phyloP scores from a whole-genome alignment of 2,888 invertebrate species.

The Dione vanillae region DNA sequence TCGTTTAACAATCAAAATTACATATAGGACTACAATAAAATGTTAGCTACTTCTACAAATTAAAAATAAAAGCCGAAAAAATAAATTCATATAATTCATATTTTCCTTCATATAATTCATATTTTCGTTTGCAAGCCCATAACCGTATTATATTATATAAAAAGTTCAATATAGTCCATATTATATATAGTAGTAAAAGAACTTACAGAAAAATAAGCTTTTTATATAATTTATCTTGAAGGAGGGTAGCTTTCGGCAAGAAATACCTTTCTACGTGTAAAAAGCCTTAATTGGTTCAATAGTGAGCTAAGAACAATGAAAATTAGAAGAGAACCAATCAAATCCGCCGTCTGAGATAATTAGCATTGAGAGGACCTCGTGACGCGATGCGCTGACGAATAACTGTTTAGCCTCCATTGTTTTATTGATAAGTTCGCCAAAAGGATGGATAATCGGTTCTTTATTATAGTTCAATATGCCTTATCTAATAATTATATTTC shows the following conservation, averaged over 20 bases:
- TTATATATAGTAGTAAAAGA: too few species aligned
- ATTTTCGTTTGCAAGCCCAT: too few species aligned
- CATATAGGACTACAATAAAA: too few species aligned
- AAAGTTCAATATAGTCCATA: too few species aligned
- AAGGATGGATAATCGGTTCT: background rate
- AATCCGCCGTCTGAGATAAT: conserved; percentile 6
- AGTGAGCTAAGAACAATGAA: conserved; percentile 17
- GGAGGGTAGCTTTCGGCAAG: background rate
- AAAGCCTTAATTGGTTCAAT: conserved; percentile 15
- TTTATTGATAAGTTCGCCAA: background rate
- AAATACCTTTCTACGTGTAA: background rate
- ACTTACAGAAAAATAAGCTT: too few species aligned
- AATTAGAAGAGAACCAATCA: conserved; percentile 27
- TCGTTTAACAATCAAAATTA: too few species aligned
- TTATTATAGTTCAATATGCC: conserved; percentile 4
- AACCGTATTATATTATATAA: too few species aligned
- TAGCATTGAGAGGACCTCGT: conserved; percentile 16
- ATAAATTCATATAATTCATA: too few species aligned
- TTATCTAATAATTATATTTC: background rate
- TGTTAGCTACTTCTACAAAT: too few species aligned
- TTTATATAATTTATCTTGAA: too few species aligned
- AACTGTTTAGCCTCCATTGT: conserved; percentile 8
- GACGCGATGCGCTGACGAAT: background rate
- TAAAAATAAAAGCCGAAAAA: too few species aligned
- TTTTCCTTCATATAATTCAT: too few species aligned